Evolutionary conservation across 2,888 invertebrate genomes (phyloP), one percentile per base, ranked within the genome.

Genomic region (Oligia fasciuncula): DNA sequence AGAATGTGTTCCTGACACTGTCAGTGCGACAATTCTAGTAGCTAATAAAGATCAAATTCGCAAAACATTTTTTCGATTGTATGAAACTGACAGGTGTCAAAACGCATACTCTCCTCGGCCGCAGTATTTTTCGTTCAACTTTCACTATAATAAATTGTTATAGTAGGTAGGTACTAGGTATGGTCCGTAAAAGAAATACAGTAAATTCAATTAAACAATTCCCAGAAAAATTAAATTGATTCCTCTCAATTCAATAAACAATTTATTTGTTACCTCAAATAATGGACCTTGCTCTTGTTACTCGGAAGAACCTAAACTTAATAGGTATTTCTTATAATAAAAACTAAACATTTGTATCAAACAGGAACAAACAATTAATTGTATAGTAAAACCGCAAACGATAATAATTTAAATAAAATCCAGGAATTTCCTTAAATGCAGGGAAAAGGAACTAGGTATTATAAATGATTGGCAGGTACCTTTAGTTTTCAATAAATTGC

Each of bases 361-460:
- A 49, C 40, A 57, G 65, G 49, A 66, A 75, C 4, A n/a, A 43
- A 19, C 8, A 19, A 66, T 68, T 66, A 49, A 57, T 40, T 17
- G 23, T 51, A 17, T 23, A 66, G 65, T 65, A 74, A 81, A 75
- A 81, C 82, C 79, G 40, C 82, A 79, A 29, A 6, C 14, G 8
- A 19, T 54, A 54, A 19, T 6, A 54, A 57, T 23, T 11, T 29
- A n/a, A 13, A 14, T 65, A 23, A 29, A 65, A 57, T 46, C 2
- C n/a, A 63, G 19, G n/a, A n/a, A 51, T 62, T 79, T 62, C 69
- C 80, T 79, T 4, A 40, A 13, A 29, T 5, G 40, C 2, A 4
- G 17, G 57, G 4, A 60, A 57, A 51, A 5, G 3, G 9, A 4
- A 40, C 5, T 40, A 40, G 4, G 9, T 57, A 57, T 57, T 9